A percentile compares a stretch with the other conserved stretches of the same genome.
Evolutionary conservation across 2,888 invertebrate genomes (phyloP).

Genomic region (Azorinus chamasolen): DNA sequence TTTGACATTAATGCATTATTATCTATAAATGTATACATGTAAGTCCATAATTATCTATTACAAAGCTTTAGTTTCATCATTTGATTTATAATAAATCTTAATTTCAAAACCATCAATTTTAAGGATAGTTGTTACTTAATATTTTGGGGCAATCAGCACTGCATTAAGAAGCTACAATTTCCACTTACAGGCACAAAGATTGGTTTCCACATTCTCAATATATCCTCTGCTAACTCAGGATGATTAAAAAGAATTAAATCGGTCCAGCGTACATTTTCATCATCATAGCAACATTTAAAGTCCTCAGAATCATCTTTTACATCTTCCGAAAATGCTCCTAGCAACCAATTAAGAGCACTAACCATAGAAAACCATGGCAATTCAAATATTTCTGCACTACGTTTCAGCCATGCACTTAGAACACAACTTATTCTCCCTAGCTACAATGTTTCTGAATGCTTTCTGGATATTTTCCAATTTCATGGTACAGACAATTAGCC

Average conservation of each 20-base stretch:
- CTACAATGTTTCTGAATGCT: slow-evolving; percentile 30
- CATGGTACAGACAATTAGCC: too few relatives aligned
- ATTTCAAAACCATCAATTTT: too few relatives aligned
- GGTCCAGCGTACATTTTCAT: too few relatives aligned
- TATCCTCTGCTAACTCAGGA: neutral
- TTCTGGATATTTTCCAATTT: slow-evolving; percentile 54
- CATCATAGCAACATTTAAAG: slow-evolving; percentile 2
- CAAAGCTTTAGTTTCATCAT: too few relatives aligned
- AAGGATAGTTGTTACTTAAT: too few relatives aligned
- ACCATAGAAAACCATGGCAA: slow-evolving; percentile 26
- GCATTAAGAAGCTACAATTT: too few relatives aligned
- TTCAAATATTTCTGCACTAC: neutral
- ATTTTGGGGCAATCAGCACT: too few relatives aligned
- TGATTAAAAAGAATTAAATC: too few relatives aligned
- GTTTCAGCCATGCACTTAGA: neutral
- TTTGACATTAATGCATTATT: too few relatives aligned
- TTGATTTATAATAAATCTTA: too few relatives aligned
- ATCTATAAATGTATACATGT: too few relatives aligned
- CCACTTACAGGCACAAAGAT: slow-evolving; percentile 53
- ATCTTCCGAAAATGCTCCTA: slow-evolving; percentile 33
- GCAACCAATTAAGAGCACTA: slow-evolving; percentile 35
- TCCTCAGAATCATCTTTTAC: slow-evolving; percentile 41
- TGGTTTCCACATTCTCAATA: slow-evolving; percentile 58
- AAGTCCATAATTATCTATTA: too few relatives aligned
- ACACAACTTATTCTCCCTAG: slow-evolving; percentile 34